These are phyloP conservation scores for Sycobia sp. DNA, from an alignment of 1,140 invertebrate species.

Conservation along the genomic window DNA sequence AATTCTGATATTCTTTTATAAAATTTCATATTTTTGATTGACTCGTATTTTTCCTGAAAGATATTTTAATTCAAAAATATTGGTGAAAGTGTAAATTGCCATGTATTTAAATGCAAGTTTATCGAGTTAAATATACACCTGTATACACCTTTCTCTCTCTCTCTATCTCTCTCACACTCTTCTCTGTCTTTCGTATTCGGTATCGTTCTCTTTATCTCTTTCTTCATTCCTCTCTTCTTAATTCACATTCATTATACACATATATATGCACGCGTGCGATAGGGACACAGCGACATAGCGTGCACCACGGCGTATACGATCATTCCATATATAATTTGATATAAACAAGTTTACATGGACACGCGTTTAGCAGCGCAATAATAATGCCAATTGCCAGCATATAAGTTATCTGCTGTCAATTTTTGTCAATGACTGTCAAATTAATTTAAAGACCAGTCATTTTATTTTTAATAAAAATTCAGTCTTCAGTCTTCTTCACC, in stretches of 20 bases:
- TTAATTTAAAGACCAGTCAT: background rate
- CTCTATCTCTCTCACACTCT: background rate
- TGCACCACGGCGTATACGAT: conserved; percentile 5
- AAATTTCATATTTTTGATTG: background rate
- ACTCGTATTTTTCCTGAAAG: too few relatives aligned
- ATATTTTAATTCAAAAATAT: background rate
- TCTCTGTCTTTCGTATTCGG: background rate
- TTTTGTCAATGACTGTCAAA: conserved; percentile 12
- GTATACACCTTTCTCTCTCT: background rate
- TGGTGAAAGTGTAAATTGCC: background rate
- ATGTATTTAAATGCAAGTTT: background rate
- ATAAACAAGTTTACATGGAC: conserved; percentile 21
- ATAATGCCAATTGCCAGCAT: conserved; percentile 15
- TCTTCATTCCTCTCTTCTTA: background rate
- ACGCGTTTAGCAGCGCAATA: background rate
- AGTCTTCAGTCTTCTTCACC: too few relatives aligned
- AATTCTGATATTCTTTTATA: background rate
- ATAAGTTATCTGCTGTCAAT: conserved; percentile 15
- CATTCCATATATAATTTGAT: too few relatives aligned
- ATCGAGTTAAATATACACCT: background rate
- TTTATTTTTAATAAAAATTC: too few relatives aligned
- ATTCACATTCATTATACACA: conserved; percentile 8
- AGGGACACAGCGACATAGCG: background rate
- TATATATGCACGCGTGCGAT: background rate
- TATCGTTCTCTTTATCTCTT: background rate